A percentile compares a stretch with the other conserved stretches of the same genome.
Conservation (phyloP, 2,797 vertebrate species). For the Crax fasciolata region DNA sequence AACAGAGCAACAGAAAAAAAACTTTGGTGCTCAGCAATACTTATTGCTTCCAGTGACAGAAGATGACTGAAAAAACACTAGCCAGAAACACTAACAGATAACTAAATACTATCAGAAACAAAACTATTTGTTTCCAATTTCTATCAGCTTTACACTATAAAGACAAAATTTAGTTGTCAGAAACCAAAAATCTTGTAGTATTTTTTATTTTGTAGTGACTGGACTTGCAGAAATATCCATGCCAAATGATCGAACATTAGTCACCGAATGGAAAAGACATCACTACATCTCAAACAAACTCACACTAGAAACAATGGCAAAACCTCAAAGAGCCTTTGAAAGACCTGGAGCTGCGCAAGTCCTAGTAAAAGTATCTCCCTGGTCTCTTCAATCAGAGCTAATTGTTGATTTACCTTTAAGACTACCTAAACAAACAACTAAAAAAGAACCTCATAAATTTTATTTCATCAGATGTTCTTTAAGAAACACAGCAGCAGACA, state of each 20-base stretch:
- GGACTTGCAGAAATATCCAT: neutral
- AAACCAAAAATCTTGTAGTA: neutral
- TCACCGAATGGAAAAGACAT: slow-evolving; percentile 34
- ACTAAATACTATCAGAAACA: neutral
- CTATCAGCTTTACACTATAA: neutral
- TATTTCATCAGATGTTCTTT: neutral
- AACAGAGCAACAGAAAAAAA: neutral
- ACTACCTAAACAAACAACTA: slow-evolving; percentile 30
- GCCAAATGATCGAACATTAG: slow-evolving; percentile 23
- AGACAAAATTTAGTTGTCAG: neutral
- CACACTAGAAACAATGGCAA: slow-evolving; percentile 42
- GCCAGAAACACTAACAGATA: neutral
- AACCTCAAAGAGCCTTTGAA: slow-evolving; percentile 58
- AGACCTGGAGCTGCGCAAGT: slow-evolving; percentile 46
- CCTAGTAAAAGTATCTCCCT: slow-evolving; percentile 49
- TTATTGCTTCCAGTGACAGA: neutral
- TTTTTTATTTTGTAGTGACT: neutral
- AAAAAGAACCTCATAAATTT: neutral
- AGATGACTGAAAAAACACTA: neutral
- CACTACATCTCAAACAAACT: slow-evolving; percentile 33
- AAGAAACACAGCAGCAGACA: neutral
- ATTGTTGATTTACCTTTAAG: slow-evolving; percentile 51
- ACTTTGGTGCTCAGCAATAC: neutral
- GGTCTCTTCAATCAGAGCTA: slow-evolving; percentile 55
- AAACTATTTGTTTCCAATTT: neutral